phyloP scores from a whole-genome alignment of 2,888 invertebrate species.

The Eumacrocentrus americanus region DNA sequence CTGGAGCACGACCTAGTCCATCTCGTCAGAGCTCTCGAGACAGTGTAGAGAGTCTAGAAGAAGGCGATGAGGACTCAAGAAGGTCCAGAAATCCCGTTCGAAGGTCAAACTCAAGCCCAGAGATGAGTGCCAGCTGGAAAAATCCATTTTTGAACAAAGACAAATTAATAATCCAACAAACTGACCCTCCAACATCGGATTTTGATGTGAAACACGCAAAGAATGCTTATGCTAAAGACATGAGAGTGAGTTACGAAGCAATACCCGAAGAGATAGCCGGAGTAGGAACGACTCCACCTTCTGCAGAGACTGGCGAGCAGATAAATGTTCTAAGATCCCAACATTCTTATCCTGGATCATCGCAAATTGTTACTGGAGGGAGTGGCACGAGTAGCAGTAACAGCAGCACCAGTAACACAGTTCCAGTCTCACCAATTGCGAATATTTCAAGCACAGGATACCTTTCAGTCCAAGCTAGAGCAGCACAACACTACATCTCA shows the following conservation, averaged over 20 bases:
- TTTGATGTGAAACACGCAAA: constrained; percentile 66
- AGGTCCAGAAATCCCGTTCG: constrained; percentile 82
- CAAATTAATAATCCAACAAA: constrained; percentile 49
- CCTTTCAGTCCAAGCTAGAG: constrained; percentile 49
- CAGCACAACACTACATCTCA: constrained; percentile 34
- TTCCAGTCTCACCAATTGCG: constrained; percentile 63
- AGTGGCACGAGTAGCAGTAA: constrained; percentile 48
- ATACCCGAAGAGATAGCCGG: constrained; percentile 87
- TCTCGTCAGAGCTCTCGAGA: constrained; percentile 66
- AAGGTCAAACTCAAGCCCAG: constrained; percentile 88
- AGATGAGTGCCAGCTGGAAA: constrained; percentile 90
- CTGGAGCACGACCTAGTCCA: constrained; percentile 59
- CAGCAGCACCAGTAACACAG: constrained; percentile 50
- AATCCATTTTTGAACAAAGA: constrained; percentile 69
- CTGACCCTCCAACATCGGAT: constrained; percentile 47
- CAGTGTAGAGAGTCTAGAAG: constrained; percentile 65
- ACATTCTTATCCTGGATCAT: constrained; percentile 63
- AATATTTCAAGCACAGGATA: constrained; percentile 47
- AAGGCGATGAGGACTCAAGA: constrained; percentile 61
- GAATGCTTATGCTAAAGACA: constrained; percentile 73
- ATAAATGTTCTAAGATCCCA: constrained; percentile 63
- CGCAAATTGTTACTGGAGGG: constrained; percentile 52
- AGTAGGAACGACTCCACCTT: constrained; percentile 74
- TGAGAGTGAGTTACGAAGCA: constrained; percentile 86
- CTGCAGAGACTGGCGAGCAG: constrained; percentile 61